Conservation (phyloP, 2,113 vertebrate genomes). For the Cervus canadensis region DNA sequence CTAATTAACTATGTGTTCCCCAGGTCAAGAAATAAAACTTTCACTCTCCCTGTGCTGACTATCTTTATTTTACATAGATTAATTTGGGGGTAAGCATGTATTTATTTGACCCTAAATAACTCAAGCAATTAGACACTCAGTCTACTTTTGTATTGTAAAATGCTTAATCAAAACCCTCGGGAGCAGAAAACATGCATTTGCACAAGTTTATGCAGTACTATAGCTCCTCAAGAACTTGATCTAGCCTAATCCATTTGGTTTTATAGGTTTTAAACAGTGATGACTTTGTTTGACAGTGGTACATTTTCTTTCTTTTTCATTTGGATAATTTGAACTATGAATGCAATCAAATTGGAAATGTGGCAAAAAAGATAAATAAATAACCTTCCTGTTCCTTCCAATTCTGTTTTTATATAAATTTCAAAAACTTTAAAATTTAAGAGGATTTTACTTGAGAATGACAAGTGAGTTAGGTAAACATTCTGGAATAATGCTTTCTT, state of each 20-base stretch:
- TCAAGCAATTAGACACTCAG: slow-evolving; percentile 74
- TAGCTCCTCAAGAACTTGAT: fast-evolving
- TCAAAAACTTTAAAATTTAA: not conserved
- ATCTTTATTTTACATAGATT: slow-evolving; percentile 78
- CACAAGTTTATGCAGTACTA: not conserved
- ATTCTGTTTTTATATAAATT: not conserved
- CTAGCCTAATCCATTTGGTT: not conserved
- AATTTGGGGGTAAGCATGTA: slow-evolving; percentile 77
- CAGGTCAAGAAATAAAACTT: slow-evolving; percentile 85
- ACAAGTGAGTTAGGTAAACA: not conserved
- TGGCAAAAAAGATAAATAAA: not conserved
- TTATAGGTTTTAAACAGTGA: not conserved
- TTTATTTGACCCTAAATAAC: slow-evolving; percentile 77
- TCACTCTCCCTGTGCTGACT: slow-evolving; percentile 71
- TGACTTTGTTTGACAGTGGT: not conserved
- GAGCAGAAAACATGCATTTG: not conserved
- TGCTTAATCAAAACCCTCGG: slow-evolving; percentile 47
- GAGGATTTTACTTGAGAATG: not conserved
- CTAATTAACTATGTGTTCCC: slow-evolving; percentile 89
- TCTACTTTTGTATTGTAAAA: slow-evolving; percentile 63
- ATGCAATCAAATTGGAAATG: not conserved
- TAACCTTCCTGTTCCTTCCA: not conserved
- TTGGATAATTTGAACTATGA: not conserved
- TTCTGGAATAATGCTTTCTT: not conserved
- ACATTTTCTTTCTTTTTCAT: slow-evolving; percentile 24